Base-by-base conservation (phyloP, 2,797 vertebrate genomes). In the Scolopax bukidnonensis region DNA sequence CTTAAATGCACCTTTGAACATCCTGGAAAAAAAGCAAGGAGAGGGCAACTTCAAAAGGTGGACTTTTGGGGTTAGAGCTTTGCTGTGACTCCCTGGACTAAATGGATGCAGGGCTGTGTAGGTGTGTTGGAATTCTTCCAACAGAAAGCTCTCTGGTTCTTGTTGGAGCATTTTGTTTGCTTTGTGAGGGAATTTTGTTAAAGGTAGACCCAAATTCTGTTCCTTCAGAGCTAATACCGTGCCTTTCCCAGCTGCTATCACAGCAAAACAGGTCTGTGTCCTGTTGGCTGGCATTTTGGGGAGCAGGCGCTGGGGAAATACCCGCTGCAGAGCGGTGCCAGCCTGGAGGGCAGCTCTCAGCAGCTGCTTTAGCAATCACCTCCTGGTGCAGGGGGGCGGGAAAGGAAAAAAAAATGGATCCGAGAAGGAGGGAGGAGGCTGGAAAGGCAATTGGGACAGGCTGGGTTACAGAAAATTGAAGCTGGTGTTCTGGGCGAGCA, bases 361-460 rank as follows among this genome's bases (percentile, higher is more conserved):
- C 78, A 65, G 79, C 63, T 54, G 68, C 85, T 53, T 56, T 67
- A 85, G 67, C 41, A 13, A 33, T 91, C 78, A 51, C 50, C 78
- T 90, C 27, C 53, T 30, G 36, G 8, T 80, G n/a, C 80, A 60
- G 70, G 21, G 24, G 23, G n/a, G 33, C n/a, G 4, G 85, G 51
- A 36, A 3, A 23, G 78, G 75, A 67, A 59, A 50, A 53, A 57
- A 57, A 75, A 61, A 43, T 33, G 50, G 45, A 73, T 50, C 47
- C 4, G 4, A 17, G 57, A 83, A 10, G 20, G 75, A 68, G 57
- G 51, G 33, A 82, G 50, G 63, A 91, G 77, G 33, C 82, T 95
- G 90, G 87, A 74, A 87, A 90, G 79, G 84, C 77, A 82, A 10
- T 9, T 45, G 86, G 64, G 60, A 14, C 80, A 75, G 85, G 48